Percentiles rank a stretch among this genome's conserved stretches.
Evolutionary conservation across 2,113 vertebrate genomes (phyloP).

Genomic region (Paramormyrops kingsleyae): DNA sequence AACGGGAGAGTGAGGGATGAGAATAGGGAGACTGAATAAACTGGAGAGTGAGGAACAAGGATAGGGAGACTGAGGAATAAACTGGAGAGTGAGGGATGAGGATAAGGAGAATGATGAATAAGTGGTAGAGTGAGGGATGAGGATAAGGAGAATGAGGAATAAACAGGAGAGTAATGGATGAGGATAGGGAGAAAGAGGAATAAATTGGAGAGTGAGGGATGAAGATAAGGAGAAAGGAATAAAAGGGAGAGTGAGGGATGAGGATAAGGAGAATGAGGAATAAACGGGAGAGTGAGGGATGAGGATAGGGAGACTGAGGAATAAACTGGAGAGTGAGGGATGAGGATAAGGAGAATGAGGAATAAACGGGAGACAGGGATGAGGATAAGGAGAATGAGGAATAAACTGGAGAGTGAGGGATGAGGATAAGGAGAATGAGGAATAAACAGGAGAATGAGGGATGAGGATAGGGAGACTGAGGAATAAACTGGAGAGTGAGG

Average conservation of each 20-base stretch:
- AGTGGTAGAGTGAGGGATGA: neutral
- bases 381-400: neutral
- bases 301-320: no score
- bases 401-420: neutral
- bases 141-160: neutral
- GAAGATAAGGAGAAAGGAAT: no score
- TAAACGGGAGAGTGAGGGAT: no score
- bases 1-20: neutral
- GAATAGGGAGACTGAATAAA: neutral
- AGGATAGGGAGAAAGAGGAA: no score
- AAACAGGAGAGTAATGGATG: no score
- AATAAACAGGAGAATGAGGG: neutral
- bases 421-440: neutral
- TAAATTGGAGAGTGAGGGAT: no score
- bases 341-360: neutral
- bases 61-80: neutral
- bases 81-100: neutral
- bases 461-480: neutral
- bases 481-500: neutral
- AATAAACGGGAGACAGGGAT: neutral
- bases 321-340: no score
- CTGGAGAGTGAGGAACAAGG: neutral
- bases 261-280: no score
- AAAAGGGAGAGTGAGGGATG: no score
- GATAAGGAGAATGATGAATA: neutral